Conservation (phyloP, 2,888 invertebrate species). For the Chrysotoxum bicinctum region DNA sequence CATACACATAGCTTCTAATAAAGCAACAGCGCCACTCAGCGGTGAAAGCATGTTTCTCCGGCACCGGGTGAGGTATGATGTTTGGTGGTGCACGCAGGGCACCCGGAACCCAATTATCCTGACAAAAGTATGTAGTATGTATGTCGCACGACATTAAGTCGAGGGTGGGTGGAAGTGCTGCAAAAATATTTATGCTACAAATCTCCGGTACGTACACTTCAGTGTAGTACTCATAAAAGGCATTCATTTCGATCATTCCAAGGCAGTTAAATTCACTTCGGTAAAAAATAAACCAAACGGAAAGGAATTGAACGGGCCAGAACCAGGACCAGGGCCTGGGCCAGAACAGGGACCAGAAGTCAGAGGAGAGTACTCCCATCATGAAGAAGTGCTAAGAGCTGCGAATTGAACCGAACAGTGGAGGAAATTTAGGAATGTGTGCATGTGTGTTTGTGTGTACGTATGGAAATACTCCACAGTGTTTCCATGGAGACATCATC, state of each 20-base stretch:
- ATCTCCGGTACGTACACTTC: constrained; percentile 72
- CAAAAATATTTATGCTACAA: constrained; percentile 72
- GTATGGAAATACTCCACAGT: background rate
- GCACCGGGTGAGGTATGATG: background rate
- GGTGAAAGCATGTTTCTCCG: constrained; percentile 34
- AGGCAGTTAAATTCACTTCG: constrained; percentile 70
- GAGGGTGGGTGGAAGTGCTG: constrained; percentile 41
- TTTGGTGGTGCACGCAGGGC: constrained; percentile 28
- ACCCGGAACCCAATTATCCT: constrained; percentile 67
- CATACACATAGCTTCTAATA: constrained; percentile 27
- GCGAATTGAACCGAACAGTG: background rate
- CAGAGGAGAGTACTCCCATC: background rate
- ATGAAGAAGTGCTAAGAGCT: constrained; percentile 3
- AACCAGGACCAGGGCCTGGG: background rate
- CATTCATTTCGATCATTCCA: constrained; percentile 71
- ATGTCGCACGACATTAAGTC: background rate
- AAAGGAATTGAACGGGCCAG: constrained; percentile 42
- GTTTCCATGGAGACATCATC: constrained; percentile 47
- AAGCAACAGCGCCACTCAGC: constrained; percentile 17
- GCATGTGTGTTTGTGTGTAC: constrained; percentile 1
- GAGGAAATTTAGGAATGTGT: background rate
- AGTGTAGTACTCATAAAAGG: constrained; percentile 70
- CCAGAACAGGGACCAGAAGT: background rate
- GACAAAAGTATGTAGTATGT: constrained; percentile 31
- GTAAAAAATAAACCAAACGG: constrained; percentile 69